These are phyloP conservation scores for Heliangelus exortis DNA, from an alignment of 2,797 vertebrate genomes.

Conservation along the genomic window DNA sequence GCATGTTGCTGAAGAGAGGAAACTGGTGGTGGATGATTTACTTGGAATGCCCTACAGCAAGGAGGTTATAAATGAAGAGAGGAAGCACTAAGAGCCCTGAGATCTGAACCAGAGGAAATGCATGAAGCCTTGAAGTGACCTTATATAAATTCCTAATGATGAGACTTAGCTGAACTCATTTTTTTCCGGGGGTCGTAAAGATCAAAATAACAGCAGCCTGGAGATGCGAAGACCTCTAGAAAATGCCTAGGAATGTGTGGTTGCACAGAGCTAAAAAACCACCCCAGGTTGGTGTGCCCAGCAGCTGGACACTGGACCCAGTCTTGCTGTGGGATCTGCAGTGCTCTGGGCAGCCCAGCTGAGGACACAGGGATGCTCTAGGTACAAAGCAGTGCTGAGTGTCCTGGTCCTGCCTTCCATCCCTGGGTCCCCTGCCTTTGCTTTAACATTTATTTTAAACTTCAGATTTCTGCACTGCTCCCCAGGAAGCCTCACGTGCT, in stretches of 20 bases:
- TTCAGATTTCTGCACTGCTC: background rate
- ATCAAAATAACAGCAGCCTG: slow-evolving; percentile 53
- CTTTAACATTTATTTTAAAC: background rate
- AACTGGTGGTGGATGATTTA: slow-evolving; percentile 67
- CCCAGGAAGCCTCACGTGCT: background rate
- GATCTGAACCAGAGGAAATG: slow-evolving; percentile 54
- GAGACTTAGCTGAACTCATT: slow-evolving; percentile 30
- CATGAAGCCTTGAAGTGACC: slow-evolving; percentile 36
- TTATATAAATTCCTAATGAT: slow-evolving; percentile 63
- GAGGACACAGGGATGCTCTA: accelerated
- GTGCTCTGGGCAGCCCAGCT: accelerated
- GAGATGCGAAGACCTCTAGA: slow-evolving; percentile 27
- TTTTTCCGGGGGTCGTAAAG: slow-evolving; percentile 41
- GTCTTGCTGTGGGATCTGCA: accelerated
- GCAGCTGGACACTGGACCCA: background rate
- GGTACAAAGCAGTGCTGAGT: background rate
- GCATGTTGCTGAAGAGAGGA: slow-evolving; percentile 47
- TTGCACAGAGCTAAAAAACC: background rate
- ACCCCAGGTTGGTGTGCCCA: accelerated
- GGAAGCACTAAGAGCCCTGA: slow-evolving; percentile 33
- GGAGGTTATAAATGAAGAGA: slow-evolving; percentile 11
- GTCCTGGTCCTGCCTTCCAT: background rate
- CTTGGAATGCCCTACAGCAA: slow-evolving; percentile 56
- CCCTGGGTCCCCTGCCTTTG: background rate
- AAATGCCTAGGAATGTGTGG: background rate